Evolutionary conservation across 2,113 vertebrate species (phyloP).

Genomic region (Clarias magur): DNA sequence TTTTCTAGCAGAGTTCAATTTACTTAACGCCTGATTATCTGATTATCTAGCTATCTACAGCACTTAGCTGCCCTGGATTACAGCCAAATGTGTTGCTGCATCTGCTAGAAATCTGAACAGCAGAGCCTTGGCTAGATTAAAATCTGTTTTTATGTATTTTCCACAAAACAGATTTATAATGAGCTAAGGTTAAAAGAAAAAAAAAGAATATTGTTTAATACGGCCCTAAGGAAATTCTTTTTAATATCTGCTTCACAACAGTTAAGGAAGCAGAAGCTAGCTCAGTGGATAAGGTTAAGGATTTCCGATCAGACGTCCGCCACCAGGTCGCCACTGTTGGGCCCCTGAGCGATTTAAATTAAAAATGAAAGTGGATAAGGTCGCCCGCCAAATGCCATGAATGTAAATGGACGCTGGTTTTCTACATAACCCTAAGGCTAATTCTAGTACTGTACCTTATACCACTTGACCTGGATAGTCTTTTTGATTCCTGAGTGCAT

Average conservation of each 20-base stretch:
- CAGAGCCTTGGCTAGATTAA: background rate
- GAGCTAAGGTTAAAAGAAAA: background rate
- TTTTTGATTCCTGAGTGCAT: background rate
- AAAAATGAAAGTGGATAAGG: too few species aligned
- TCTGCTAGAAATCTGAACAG: background rate
- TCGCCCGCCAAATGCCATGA: too few species aligned
- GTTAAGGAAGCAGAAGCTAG: too few species aligned
- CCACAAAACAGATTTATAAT: background rate
- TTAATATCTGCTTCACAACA: background rate
- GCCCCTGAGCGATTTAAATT: too few species aligned
- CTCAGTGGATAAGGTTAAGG: too few species aligned
- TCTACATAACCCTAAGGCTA: background rate
- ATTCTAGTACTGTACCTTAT: background rate
- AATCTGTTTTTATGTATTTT: background rate
- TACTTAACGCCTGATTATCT: background rate
- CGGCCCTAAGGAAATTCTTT: background rate
- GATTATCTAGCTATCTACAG: background rate
- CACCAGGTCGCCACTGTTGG: too few species aligned
- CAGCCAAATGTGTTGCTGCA: background rate
- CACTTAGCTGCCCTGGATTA: background rate
- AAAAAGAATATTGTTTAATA: background rate
- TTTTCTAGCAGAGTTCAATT: background rate
- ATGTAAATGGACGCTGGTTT: background rate
- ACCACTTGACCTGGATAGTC: background rate
- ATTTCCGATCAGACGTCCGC: too few species aligned